Evolutionary conservation across 2,888 invertebrate genomes (phyloP).

Genomic region (Aphidius colemani): DNA sequence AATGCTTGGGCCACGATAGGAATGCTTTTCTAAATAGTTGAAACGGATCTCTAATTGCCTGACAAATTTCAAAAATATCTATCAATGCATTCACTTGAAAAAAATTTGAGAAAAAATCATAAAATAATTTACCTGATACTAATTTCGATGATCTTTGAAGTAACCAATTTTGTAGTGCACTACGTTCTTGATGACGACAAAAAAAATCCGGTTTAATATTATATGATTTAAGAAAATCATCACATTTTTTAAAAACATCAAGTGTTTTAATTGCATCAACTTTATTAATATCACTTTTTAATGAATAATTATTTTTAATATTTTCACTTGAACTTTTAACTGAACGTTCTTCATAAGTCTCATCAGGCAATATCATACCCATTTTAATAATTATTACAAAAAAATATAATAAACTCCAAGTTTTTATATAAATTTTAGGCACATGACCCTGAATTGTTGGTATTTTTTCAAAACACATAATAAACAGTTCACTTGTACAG

Average conservation of each 20-base stretch:
- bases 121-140: slow-evolving; percentile 46
- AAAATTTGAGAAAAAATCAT: slow-evolving; percentile 6
- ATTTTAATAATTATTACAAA: slow-evolving; percentile 35
- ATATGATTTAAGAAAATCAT: slow-evolving; percentile 69
- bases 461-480: slow-evolving; percentile 45
- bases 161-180: slow-evolving; percentile 52
- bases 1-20: too few relatives aligned
- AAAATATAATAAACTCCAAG: slow-evolving; percentile 24
- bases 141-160: slow-evolving; percentile 46
- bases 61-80: too few relatives aligned
- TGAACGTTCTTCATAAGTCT: slow-evolving; percentile 73
- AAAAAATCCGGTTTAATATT: slow-evolving; percentile 78
- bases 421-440: slow-evolving; percentile 13
- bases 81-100: too few relatives aligned
- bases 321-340: slow-evolving; percentile 38
- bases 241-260: slow-evolving; percentile 65
- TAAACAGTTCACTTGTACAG: slow-evolving; percentile 9
- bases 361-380: slow-evolving; percentile 76
- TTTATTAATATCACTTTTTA: slow-evolving; percentile 45
- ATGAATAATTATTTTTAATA: slow-evolving; percentile 40
- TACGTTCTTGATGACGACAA: slow-evolving; percentile 69
- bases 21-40: too few relatives aligned
- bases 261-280: slow-evolving; percentile 53
- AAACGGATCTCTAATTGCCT: too few relatives aligned
- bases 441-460: slow-evolving; percentile 22